Evolutionary conservation across 2,888 invertebrate genomes (phyloP).

Genomic region (Acanthosepion esculentum): DNA sequence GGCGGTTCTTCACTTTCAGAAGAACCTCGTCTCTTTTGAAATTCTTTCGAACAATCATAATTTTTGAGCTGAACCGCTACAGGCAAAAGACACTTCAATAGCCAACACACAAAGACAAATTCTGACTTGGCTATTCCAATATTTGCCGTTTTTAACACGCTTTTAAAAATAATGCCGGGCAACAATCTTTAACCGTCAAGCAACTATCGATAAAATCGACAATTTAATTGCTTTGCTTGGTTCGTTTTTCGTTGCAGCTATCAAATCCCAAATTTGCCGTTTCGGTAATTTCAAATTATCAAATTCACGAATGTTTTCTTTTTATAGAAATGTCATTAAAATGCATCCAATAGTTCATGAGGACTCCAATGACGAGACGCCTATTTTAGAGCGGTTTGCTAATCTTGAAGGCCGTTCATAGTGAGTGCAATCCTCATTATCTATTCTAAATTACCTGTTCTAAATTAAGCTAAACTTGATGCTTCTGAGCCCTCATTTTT

Average conservation of each 20-base stretch:
- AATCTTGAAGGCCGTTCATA: not conserved
- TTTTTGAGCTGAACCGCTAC: not conserved
- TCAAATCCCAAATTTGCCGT: not conserved
- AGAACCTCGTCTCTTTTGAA: slow-evolving; percentile 34
- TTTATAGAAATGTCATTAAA: not conserved
- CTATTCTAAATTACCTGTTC: not conserved
- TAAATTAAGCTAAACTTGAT: not conserved
- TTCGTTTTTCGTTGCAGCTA: not conserved
- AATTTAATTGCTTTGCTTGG: not conserved
- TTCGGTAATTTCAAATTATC: not conserved
- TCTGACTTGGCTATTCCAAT: not conserved
- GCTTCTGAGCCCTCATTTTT: too few species aligned
- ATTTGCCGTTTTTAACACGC: not conserved
- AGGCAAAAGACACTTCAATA: not conserved
- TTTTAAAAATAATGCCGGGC: not conserved
- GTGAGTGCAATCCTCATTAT: not conserved
- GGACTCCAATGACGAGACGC: not conserved
- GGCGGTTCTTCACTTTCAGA: slow-evolving; percentile 35
- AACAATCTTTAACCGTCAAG: not conserved
- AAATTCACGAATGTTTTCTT: not conserved
- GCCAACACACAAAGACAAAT: not conserved
- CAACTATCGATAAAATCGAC: not conserved
- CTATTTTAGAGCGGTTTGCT: not conserved
- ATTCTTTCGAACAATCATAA: not conserved
- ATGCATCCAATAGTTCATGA: not conserved